Base-by-base conservation (phyloP, 2,797 vertebrate species). In the Cirrhinus molitorella region DNA sequence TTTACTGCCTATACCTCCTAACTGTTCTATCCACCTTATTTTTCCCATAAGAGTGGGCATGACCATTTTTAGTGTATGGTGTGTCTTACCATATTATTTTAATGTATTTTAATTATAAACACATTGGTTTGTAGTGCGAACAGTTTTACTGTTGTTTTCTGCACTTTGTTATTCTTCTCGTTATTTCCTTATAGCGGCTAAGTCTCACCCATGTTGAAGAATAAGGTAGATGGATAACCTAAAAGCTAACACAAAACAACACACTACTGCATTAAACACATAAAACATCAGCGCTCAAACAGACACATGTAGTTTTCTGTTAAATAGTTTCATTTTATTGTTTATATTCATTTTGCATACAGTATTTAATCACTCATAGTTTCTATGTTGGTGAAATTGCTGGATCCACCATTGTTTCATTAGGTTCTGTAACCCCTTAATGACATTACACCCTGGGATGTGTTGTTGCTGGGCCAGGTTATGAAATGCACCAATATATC, bases 261-360 rank as follows among this genome's bases (percentile, higher is more conserved):
- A 61, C 8, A 63, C 43, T 25, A 51, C 47, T 28, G 23, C 16
- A 25, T 83, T 19, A 25, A 70, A 40, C n/a, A 25, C 3, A 40
- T 8, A 68, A 63, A 72, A 51, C 11, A 77, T 23, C 4, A 31
- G 43, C 19, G n/a, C 23, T 45, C 37, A 14, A 63, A 80, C 28
- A 74, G 21, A 82, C 45, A 61, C 17, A 34, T 12, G n/a, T n/a
- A n/a, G 5, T 73, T 68, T 76, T 89, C 87, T 89, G 85, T 88
- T 88, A 94, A 90, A 92, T 91, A 89, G 55, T 89, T 89, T 90
- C 80, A 85, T 94, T 94, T 92, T 91, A 93, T 93, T 91, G 85
- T 93, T 92, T 92, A 93, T 92, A 89, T 93, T 94, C 91, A 91
- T 91, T 90, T 95, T 89, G 92, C 94, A 94, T 94, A 95, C 94